Percentiles rank a stretch among this genome's conserved stretches.
Conservation (phyloP, 2,888 invertebrate species). For the Pinctada fucata region DNA sequence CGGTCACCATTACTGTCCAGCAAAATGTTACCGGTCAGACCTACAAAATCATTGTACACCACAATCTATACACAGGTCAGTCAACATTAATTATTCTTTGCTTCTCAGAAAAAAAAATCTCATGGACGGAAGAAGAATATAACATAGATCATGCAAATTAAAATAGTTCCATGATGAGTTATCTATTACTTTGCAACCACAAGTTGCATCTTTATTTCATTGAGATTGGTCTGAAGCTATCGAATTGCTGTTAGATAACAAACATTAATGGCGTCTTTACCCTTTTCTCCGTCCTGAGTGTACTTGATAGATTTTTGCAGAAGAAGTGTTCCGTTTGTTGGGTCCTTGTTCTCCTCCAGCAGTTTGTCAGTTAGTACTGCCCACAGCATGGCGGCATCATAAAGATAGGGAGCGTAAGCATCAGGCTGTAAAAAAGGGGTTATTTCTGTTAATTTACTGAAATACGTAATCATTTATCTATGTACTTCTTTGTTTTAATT, state of each 20-base stretch:
- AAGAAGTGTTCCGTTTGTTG: constrained; percentile 55
- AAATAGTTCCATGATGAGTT: no score
- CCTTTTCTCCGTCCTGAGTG: constrained; percentile 29
- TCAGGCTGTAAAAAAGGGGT: constrained; percentile 50
- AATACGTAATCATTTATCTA: neutral
- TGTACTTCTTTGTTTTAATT: no score
- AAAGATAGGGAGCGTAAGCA: constrained; percentile 68
- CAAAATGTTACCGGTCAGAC: constrained; percentile 61
- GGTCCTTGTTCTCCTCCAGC: constrained; percentile 53
- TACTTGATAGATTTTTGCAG: constrained; percentile 31
- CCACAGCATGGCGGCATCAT: constrained; percentile 67
- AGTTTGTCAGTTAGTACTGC: constrained; percentile 62
- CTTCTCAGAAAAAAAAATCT: neutral
- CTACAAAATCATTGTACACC: constrained; percentile 35
- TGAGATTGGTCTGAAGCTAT: no score
- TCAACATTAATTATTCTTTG: neutral
- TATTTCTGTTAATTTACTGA: neutral
- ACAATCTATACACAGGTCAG: neutral
- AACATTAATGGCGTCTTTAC: no score
- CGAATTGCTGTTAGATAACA: no score
- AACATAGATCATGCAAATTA: no score
- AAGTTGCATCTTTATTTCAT: no score
- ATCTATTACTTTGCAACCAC: no score
- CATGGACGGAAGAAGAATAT: neutral
- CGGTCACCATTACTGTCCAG: constrained; percentile 62